Evolutionary conservation across 1,140 invertebrate genomes (phyloP).

Genomic region (Ceratitis capitata): DNA sequence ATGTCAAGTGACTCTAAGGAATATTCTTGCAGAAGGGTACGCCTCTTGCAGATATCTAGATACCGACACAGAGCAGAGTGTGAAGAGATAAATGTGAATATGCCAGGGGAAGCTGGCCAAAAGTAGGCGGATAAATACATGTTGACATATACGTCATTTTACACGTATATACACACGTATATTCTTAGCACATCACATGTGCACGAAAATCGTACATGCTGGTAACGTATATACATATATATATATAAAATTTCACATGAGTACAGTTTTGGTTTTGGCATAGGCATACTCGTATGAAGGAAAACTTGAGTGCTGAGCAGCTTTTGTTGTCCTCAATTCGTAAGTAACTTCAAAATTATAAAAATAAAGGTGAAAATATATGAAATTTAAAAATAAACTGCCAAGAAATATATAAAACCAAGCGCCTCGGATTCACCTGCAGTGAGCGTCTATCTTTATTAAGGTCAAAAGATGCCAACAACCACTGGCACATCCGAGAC

Average conservation of each 20-base stretch:
- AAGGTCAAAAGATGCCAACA: background rate
- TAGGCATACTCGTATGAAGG: background rate
- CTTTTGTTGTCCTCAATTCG: constrained; percentile 28
- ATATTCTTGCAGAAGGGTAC: background rate
- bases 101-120: background rate
- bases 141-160: background rate
- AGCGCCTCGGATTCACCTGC: background rate
- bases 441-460: constrained; percentile 13
- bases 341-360: background rate
- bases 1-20: constrained; percentile 31
- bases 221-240: background rate
- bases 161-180: background rate
- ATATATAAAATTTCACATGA: background rate
- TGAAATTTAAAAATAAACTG: background rate
- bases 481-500: background rate
- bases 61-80: background rate
- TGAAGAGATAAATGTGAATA: background rate
- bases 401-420: background rate
- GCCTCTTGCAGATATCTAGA: background rate
- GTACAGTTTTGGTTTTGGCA: background rate
- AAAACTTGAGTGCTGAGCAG: background rate
- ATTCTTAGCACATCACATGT: background rate
- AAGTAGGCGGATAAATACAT: background rate
- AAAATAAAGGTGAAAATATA: constrained; percentile 13
- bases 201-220: background rate